phyloP scores from a whole-genome alignment of 2,797 vertebrate species.

The Eulemur coronatus region DNA sequence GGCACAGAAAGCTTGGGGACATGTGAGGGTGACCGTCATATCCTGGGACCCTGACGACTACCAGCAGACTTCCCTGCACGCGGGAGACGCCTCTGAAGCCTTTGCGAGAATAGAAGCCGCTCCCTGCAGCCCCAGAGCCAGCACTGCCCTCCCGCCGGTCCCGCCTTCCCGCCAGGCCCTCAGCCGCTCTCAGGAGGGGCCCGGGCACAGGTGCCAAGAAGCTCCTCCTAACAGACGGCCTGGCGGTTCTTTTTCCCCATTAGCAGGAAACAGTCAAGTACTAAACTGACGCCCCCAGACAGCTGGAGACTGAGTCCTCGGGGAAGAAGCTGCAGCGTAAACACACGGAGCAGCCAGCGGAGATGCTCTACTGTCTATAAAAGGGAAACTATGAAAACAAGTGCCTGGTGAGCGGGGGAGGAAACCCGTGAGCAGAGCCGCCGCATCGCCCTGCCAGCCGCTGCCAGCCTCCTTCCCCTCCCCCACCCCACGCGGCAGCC shows the following conservation, averaged over 20 bases:
- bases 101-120: too few relatives aligned
- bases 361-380: neutral
- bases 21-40: accelerated
- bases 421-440: neutral
- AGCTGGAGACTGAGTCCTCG: neutral
- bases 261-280: accelerated
- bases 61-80: neutral
- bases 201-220: too few relatives aligned
- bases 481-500: neutral
- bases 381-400: neutral
- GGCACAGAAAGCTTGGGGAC: neutral
- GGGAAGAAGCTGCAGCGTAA: neutral
- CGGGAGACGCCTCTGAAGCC: neutral
- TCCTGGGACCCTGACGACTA: neutral
- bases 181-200: neutral
- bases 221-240: neutral
- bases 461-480: neutral
- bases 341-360: neutral
- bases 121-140: accelerated
- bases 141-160: too few relatives aligned
- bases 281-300: neutral
- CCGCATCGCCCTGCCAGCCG: accelerated
- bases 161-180: neutral
- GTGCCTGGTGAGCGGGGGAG: neutral
- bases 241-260: neutral